Conservation (phyloP, 2,888 invertebrate genomes). For the Zonitis immaculata region DNA sequence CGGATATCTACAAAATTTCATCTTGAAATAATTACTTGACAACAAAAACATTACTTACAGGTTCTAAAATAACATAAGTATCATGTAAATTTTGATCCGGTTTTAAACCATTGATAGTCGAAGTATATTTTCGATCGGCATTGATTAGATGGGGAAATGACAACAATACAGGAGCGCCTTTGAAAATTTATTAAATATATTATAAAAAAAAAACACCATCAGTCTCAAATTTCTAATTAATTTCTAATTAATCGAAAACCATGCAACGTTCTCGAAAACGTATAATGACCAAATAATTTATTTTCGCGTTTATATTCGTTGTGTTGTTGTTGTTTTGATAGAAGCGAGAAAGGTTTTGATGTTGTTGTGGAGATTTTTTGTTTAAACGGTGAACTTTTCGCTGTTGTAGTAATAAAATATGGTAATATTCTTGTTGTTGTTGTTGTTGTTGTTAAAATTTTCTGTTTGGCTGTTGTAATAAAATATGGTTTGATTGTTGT, state of each 20-base stretch:
- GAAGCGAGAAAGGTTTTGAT: not conserved
- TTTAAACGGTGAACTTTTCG: not conserved
- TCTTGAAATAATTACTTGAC: no score
- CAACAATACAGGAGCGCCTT: conserved; percentile 65
- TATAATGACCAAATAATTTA: conserved; percentile 11
- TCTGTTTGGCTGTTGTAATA: no score
- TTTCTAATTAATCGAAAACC: not conserved
- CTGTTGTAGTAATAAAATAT: no score
- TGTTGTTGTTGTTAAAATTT: no score
- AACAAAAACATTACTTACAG: no score
- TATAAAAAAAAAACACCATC: not conserved
- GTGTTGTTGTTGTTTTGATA: not conserved
- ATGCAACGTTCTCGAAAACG: conserved; percentile 18
- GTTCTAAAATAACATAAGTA: conserved; percentile 65
- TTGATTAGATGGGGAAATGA: conserved; percentile 69
- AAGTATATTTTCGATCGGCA: conserved; percentile 50
- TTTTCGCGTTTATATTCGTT: not conserved
- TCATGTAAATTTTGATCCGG: conserved; percentile 59
- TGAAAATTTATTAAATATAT: conserved; percentile 21
- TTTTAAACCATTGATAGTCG: conserved; percentile 54
- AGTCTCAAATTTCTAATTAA: not conserved
- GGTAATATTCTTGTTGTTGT: no score
- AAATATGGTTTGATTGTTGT: no score
- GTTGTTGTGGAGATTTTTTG: no score
- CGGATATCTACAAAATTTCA: no score